Evolutionary conservation across 2,888 invertebrate species (phyloP), one percentile per base, ranked within the genome.

Genomic region (Platynereis dumerilii): DNA sequence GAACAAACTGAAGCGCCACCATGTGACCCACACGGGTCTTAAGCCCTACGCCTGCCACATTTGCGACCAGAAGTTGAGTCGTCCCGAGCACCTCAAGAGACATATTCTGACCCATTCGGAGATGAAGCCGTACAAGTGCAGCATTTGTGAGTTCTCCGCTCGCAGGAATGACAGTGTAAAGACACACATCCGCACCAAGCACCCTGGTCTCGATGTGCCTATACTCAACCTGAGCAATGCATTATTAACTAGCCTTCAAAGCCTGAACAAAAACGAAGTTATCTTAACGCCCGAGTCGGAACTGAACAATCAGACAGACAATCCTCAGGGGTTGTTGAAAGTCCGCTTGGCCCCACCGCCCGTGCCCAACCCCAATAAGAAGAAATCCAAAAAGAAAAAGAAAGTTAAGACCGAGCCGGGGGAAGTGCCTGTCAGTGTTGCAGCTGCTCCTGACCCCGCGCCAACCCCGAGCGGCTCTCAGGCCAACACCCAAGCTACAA

Each of bases 31-130:
- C 63, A 66, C 62, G 10, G 72, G 71, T 39, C 56, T 71, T 53
- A 71, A 71, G 53, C 72, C 72, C 2, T 70, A 72, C 65, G 65
- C 71, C 57, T 72, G 72, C 62, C 70, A 71, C 26, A 58, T 72
- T 39, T 72, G 72, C 42, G 69, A 71, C 58, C 55, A 65, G 27
- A 44, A 62, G 28, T 58, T 72, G 24, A 71, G 72, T 24, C 63
- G 72, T 15, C 62, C 65, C 5, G 72, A 72, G 58, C 72, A 72
- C 60, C 68, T 72, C 42, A 69, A 69, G 53, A 64, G 72, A 26
- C 72, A 72, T 54, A 63, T 72, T 24, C 65, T 72, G 20, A 69
- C 66, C 22, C 72, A 72, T 45, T 68, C 69, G 22, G 70, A 72
- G 48, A 45, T 48, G 24, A 68, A 67, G 53, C 72, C 72, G 3